Percentiles rank a stretch among this genome's conserved stretches.
Evolutionary conservation across 2,888 invertebrate genomes (phyloP).

Genomic region (Erannis defoliaria): DNA sequence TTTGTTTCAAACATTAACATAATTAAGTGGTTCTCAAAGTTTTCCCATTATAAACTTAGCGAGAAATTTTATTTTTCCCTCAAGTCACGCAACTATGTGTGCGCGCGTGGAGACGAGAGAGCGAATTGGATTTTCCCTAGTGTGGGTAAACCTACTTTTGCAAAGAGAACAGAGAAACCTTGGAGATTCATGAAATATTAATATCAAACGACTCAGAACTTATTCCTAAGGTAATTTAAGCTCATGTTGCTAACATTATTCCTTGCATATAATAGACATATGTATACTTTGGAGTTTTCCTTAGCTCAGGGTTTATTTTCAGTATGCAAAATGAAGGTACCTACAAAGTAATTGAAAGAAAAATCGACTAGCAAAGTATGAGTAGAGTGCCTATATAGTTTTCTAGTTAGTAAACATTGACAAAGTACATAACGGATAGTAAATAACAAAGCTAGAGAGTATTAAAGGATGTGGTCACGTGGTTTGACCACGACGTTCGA

Average conservation of each 20-base stretch:
- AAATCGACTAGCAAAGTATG: too few relatives aligned
- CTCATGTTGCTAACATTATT: constrained; percentile 60
- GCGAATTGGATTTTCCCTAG: constrained; percentile 85
- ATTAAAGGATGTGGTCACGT: too few relatives aligned
- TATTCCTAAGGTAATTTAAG: constrained; percentile 70
- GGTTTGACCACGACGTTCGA: too few relatives aligned
- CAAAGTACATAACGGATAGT: too few relatives aligned
- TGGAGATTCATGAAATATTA: constrained; percentile 83
- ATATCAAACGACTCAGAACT: constrained; percentile 75
- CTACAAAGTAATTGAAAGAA: too few relatives aligned
- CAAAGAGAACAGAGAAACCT: constrained; percentile 81
- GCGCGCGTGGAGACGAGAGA: constrained; percentile 77
- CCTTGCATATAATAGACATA: constrained; percentile 44
- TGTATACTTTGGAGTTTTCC: constrained; percentile 15
- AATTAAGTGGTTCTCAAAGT: constrained; percentile 87
- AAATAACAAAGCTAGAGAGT: too few relatives aligned
- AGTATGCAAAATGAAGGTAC: constrained; percentile 5
- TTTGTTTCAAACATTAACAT: constrained; percentile 87
- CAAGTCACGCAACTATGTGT: constrained; percentile 82
- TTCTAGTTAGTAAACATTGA: too few relatives aligned
- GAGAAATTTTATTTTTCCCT: constrained; percentile 87
- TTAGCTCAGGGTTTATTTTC: constrained; percentile 12
- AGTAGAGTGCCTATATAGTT: too few relatives aligned
- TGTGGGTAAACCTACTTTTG: constrained; percentile 86
- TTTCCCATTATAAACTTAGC: constrained; percentile 87